These are phyloP conservation scores for Erpornis zantholeuca DNA, from an alignment of 2,113 vertebrate species.

Conservation along the genomic window DNA sequence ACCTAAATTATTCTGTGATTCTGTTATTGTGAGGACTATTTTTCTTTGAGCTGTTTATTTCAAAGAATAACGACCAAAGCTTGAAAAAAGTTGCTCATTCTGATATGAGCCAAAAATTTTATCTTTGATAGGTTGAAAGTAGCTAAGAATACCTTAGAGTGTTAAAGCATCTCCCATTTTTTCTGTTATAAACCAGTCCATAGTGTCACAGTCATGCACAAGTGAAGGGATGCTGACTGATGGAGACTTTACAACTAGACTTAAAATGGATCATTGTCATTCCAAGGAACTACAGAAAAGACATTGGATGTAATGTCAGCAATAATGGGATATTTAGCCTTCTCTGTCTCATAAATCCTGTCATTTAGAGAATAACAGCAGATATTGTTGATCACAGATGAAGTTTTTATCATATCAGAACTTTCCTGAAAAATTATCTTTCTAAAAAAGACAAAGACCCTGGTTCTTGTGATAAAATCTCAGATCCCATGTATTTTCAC, in stretches of 20 bases:
- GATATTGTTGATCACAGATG: not conserved
- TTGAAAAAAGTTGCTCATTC: not conserved
- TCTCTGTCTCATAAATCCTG: not conserved
- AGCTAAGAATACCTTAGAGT: not conserved
- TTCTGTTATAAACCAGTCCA: not conserved
- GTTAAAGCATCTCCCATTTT: not conserved
- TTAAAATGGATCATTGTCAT: not conserved
- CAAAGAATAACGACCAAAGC: not conserved
- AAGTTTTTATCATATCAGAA: not conserved
- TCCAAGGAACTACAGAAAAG: not conserved
- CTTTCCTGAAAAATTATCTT: not conserved
- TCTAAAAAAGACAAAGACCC: not conserved
- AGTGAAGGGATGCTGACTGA: not conserved
- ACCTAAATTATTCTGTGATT: not conserved
- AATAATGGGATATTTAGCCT: not conserved
- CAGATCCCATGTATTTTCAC: not conserved
- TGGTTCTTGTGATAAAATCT: not conserved
- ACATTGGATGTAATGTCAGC: not conserved
- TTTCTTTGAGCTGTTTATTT: not conserved
- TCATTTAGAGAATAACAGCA: not conserved
- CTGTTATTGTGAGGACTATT: not conserved
- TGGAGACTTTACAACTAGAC: not conserved
- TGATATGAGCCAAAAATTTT: not conserved
- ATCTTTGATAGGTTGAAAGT: not conserved
- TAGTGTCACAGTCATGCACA: not conserved